Evolutionary conservation across 2,888 invertebrate genomes (phyloP).

Genomic region (Thereva nobilitata): DNA sequence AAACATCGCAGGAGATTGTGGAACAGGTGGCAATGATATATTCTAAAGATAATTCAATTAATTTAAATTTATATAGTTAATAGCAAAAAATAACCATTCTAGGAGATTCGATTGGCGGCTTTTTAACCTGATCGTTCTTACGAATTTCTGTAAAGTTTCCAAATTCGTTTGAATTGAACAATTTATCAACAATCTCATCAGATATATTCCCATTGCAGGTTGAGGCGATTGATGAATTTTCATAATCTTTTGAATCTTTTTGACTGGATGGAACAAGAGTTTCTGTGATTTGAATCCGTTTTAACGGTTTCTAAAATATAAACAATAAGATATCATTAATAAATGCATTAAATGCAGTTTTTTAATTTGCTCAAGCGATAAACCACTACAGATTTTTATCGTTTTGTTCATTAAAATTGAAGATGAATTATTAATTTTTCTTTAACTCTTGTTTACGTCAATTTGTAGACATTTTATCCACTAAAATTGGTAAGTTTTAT

Average conservation of each 20-base stretch:
- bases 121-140: constrained; percentile 38
- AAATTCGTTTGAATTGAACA: constrained; percentile 54
- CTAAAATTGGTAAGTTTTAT: no score
- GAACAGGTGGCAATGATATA: constrained; percentile 49
- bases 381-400: no score
- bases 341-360: no score
- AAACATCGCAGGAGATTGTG: constrained; percentile 53
- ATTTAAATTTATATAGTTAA: background rate
- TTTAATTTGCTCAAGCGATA: no score
- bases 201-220: constrained; percentile 49
- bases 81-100: background rate
- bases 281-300: constrained; percentile 51
- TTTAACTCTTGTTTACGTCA: no score
- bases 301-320: constrained; percentile 44
- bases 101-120: constrained; percentile 1
- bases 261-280: constrained; percentile 47
- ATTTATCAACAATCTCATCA: constrained; percentile 56
- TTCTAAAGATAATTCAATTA: constrained; percentile 27
- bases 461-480: no score
- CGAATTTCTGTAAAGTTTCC: constrained; percentile 53
- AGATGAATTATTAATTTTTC: no score
- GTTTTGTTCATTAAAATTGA: no score
- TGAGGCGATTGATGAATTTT: constrained; percentile 42
- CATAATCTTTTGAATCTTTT: constrained; percentile 47
- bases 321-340: background rate